These are phyloP conservation scores for Callitettix versicolor DNA, from an alignment of 1,140 invertebrate genomes.

Conservation along the genomic window DNA sequence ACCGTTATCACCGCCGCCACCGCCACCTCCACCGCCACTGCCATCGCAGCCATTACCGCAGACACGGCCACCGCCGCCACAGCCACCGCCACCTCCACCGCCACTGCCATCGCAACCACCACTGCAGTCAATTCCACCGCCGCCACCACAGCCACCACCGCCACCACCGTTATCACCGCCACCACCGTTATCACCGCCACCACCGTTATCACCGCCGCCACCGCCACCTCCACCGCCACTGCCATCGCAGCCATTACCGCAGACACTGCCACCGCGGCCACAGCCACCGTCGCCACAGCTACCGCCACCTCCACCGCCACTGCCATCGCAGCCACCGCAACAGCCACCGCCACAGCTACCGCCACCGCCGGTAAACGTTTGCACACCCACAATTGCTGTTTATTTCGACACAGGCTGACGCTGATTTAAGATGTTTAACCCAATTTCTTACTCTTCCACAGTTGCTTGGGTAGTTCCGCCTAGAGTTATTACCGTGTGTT, in stretches of 20 bases:
- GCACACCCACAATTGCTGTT: no score
- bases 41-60: not conserved
- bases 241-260: not conserved
- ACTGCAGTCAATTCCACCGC: not conserved
- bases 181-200: conserved; percentile 32
- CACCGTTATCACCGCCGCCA: not conserved
- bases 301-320: conserved; percentile 13
- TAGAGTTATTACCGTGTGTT: no score
- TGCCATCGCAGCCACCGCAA: not conserved
- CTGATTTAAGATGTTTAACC: no score
- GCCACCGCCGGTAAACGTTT: no score
- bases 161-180: conserved; percentile 45
- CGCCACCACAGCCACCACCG: no score
- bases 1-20: not conserved
- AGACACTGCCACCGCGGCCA: not conserved
- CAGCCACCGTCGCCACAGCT: conserved; percentile 13
- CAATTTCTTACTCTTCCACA: no score
- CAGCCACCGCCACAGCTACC: not conserved
- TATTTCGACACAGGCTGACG: no score
- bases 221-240: not conserved
- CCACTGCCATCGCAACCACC: not conserved
- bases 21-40: not conserved
- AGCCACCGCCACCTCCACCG: no score
- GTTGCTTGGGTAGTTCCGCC: no score
- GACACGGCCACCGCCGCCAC: no score